Percentiles rank a stretch among this genome's conserved stretches.
phyloP scores from a whole-genome alignment of 1,140 invertebrate species.

The honey bee (Apis mellifera) region DNA sequence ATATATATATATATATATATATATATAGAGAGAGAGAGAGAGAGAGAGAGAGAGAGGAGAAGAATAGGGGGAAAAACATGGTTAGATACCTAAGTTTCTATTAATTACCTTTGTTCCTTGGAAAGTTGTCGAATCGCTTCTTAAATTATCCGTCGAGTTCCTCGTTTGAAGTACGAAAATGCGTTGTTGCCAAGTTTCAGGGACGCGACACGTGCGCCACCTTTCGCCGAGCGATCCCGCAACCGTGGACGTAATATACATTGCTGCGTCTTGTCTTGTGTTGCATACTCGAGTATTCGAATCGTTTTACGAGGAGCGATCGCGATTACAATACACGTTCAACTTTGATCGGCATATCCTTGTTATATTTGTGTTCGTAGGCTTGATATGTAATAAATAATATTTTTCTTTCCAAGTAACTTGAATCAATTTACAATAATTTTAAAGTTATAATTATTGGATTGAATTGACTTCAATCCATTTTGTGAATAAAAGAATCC shows the following conservation, averaged over 20 bases:
- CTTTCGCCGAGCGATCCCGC: not conserved
- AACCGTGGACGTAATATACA: not conserved
- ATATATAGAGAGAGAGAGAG: not conserved
- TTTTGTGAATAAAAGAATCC: too few relatives aligned
- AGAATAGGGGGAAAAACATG: not conserved
- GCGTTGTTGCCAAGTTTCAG: not conserved
- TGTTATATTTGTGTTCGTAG: too few relatives aligned
- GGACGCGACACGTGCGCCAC: not conserved
- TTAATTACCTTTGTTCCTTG: conserved; percentile 2
- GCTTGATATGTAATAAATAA: too few relatives aligned
- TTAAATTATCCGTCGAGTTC: not conserved
- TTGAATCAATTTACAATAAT: too few relatives aligned
- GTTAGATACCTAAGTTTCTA: not conserved
- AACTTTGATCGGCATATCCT: not conserved
- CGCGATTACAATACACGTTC: not conserved
- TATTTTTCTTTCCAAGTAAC: too few relatives aligned
- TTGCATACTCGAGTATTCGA: not conserved
- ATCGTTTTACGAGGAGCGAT: not conserved
- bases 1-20: too few relatives aligned
- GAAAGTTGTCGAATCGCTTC: too few relatives aligned
- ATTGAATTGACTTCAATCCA: too few relatives aligned
- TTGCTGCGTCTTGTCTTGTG: not conserved
- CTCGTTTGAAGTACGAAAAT: not conserved
- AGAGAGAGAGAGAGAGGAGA: not conserved
- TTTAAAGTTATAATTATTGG: too few relatives aligned